These are phyloP conservation scores for Oegoconia quadripuncta DNA, from an alignment of 2,888 invertebrate species.

Conservation along the genomic window DNA sequence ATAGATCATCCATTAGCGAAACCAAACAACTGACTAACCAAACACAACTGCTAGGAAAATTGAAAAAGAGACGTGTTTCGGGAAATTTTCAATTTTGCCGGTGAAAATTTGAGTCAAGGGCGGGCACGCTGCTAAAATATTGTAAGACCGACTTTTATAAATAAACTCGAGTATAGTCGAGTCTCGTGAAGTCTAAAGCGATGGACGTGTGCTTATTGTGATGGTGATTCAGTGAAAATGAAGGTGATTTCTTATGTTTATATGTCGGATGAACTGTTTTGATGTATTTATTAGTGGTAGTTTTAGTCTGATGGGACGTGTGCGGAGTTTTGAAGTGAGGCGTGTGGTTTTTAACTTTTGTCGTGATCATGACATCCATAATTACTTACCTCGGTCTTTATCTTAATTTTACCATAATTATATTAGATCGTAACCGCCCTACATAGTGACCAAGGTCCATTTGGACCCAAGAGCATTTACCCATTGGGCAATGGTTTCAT, in stretches of 20 bases:
- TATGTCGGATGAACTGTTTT: too few species aligned
- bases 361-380: too few species aligned
- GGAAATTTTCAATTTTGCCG: conserved; percentile 20
- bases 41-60: not conserved
- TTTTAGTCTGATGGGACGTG: too few species aligned
- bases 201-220: conserved; percentile 2
- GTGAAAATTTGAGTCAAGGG: conserved; percentile 63
- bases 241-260: conserved; percentile 1
- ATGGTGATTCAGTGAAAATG: not conserved
- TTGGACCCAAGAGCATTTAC: too few species aligned
- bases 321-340: too few species aligned
- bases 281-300: conserved; percentile 1
- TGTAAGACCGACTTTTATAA: conserved; percentile 69
- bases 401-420: too few species aligned
- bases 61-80: conserved; percentile 3
- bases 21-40: conserved; percentile 4
- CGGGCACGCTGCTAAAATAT: conserved; percentile 62
- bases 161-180: conserved; percentile 70
- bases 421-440: too few species aligned
- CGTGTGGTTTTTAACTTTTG: too few species aligned
- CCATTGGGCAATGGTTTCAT: too few species aligned
- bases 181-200: conserved; percentile 30
- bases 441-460: too few species aligned
- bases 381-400: too few species aligned
- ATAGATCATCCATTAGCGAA: conserved; percentile 26